Conservation (phyloP, 2,113 vertebrate species). For the Nycticorax nycticorax region DNA sequence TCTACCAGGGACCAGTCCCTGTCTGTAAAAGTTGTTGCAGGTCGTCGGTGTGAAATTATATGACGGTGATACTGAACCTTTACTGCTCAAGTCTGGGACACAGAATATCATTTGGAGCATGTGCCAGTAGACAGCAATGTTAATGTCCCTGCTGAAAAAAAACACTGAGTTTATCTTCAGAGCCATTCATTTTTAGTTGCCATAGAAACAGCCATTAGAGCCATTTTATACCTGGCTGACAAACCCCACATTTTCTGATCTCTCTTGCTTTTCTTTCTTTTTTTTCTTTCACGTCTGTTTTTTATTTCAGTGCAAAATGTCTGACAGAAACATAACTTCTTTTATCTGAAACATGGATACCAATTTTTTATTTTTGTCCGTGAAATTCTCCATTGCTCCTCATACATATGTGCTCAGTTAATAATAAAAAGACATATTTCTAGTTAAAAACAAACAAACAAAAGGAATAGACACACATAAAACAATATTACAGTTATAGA, state of each 20-base stretch:
- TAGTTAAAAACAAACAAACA: neutral
- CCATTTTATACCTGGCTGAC: slow-evolving; percentile 17
- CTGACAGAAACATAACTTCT: neutral
- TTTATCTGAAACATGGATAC: neutral
- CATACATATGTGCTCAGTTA: neutral
- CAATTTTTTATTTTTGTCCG: neutral
- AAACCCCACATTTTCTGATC: slow-evolving; percentile 1
- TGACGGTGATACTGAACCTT: neutral
- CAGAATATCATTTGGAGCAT: neutral
- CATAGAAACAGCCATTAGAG: slow-evolving; percentile 48
- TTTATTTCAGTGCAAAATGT: slow-evolving; percentile 4
- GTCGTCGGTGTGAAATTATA: neutral
- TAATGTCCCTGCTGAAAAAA: neutral
- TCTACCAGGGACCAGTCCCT: neutral
- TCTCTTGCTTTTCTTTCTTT: neutral
- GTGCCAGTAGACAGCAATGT: neutral
- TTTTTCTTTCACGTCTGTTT: neutral
- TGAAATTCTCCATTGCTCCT: neutral
- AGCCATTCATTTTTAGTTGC: slow-evolving; percentile 28
- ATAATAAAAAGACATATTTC: neutral
- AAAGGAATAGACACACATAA: neutral
- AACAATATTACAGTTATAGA: neutral
- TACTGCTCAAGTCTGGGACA: neutral
- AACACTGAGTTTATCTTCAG: neutral
- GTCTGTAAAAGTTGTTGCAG: neutral